Evolutionary conservation across 1,140 invertebrate species (phyloP), one percentile per base, ranked within the genome.

Genomic region (Vanessa tameamea): DNA sequence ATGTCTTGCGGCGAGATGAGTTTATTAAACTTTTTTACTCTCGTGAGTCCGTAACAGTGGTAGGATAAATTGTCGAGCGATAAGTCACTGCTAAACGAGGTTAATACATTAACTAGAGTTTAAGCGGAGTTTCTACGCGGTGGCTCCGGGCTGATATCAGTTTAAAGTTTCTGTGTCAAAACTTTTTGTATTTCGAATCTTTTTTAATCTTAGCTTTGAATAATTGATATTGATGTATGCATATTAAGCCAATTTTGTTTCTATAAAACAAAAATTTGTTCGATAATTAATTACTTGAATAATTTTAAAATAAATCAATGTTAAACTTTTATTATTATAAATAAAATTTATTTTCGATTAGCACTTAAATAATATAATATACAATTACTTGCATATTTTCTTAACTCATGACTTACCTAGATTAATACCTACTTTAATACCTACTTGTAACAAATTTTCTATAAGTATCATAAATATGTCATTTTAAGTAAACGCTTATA

Each of bases 71-170:
- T 83, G 86, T 82, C 66, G 64, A 50, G 80, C 83, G 86, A 90
- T 91, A 91, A 91, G 69, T 89, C 83, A 83, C 70, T 59, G 81
- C 66, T 82, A 86, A 89, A 87, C 84, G 87, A 87, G 86, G 85
- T 87, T 89, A 87, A 90, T 88, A 89, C 87, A 85, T 89, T 91
- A 88, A 90, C 85, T 84, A 70, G 83, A 87, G 87, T 87, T 90
- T 86, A 83, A 69, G 43, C 53, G 65, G 7, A 57, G 14, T 15
- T 61, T 12, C 26, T 37, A 26, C 16, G 26, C 64, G 74, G 81
- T 79, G 75, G 73, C 82, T 75, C 53, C 80, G 72, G 43, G 71
- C 31, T n/a, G 48, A 53, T 53, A 64, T 73, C 66, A 61, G 20
- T 69, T 12, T 31, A 43, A 43, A 72, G 48, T 64, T 72, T 43